These are phyloP conservation scores for Noctua janthe DNA, from an alignment of 2,888 invertebrate species.

Conservation along the genomic window DNA sequence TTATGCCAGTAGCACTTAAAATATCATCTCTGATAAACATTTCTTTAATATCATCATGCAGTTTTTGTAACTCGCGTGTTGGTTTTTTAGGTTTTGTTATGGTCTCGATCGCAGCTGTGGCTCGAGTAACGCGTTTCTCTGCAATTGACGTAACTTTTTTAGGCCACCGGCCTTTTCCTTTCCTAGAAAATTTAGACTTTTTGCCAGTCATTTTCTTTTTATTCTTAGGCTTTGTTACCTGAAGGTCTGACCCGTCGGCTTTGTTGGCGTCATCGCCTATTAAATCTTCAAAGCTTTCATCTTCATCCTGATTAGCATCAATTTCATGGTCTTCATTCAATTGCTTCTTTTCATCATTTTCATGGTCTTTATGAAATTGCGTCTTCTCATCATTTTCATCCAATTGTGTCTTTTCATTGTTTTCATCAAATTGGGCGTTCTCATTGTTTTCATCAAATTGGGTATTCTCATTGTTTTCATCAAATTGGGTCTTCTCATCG, in stretches of 20 bases:
- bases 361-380: not conserved
- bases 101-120: conserved; percentile 60
- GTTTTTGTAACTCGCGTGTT: conserved; percentile 90
- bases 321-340: conserved; percentile 27
- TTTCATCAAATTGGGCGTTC: not conserved
- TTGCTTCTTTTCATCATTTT: not conserved
- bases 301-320: conserved; percentile 38
- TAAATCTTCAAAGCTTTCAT: conserved; percentile 37
- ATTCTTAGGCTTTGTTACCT: conserved; percentile 21
- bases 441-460: not conserved
- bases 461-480: not conserved
- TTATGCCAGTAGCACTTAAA: conserved; percentile 90
- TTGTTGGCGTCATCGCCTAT: conserved; percentile 31
- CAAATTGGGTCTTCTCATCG: not conserved
- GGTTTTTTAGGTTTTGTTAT: conserved; percentile 73
- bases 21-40: conserved; percentile 93
- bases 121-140: conserved; percentile 71
- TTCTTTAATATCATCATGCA: conserved; percentile 93
- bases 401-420: not conserved
- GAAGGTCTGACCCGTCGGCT: conserved; percentile 25
- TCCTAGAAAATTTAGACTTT: conserved; percentile 58
- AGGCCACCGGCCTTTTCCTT: conserved; percentile 56
- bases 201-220: conserved; percentile 58
- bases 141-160: conserved; percentile 46
- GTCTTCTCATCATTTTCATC: not conserved